Evolutionary conservation across 2,888 invertebrate genomes (phyloP).

Genomic region (Drosophila koepferae): DNA sequence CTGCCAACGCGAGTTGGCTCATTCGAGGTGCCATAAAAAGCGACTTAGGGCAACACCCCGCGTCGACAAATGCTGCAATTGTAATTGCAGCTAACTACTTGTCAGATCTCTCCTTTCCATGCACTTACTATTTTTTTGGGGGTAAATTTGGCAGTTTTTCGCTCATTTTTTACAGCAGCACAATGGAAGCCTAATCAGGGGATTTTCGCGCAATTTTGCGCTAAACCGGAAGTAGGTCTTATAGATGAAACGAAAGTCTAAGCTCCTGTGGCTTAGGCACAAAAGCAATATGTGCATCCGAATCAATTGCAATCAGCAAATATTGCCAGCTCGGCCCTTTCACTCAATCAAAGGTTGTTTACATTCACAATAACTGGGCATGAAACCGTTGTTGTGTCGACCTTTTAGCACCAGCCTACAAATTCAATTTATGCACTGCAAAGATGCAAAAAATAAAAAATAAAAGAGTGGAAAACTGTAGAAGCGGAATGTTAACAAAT

Average conservation of each 20-base stretch:
- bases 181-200: conserved; percentile 57
- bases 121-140: conserved; percentile 40
- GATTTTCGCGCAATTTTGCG: conserved; percentile 66
- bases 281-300: conserved; percentile 9
- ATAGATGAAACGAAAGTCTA: conserved; percentile 28
- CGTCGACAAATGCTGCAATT: conserved; percentile 35
- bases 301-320: conserved; percentile 43
- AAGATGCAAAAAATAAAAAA: not conserved
- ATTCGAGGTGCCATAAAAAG: conserved; percentile 75
- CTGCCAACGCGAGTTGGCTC: conserved; percentile 10
- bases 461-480: conserved; percentile 10
- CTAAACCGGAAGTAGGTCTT: conserved; percentile 73
- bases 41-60: conserved; percentile 66
- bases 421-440: conserved; percentile 54
- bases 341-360: conserved; percentile 69
- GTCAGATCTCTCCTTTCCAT: conserved; percentile 18
- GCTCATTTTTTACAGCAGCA: conserved; percentile 35
- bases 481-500: conserved; percentile 57
- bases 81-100: conserved; percentile 76
- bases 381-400: conserved; percentile 83
- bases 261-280: conserved; percentile 39
- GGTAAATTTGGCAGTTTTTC: conserved; percentile 62
- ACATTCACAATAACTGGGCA: conserved; percentile 81
- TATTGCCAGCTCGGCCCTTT: conserved; percentile 23
- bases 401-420: conserved; percentile 59